Evolutionary conservation across 1,140 invertebrate species (phyloP).

Genomic region (Orchesella cincta): DNA sequence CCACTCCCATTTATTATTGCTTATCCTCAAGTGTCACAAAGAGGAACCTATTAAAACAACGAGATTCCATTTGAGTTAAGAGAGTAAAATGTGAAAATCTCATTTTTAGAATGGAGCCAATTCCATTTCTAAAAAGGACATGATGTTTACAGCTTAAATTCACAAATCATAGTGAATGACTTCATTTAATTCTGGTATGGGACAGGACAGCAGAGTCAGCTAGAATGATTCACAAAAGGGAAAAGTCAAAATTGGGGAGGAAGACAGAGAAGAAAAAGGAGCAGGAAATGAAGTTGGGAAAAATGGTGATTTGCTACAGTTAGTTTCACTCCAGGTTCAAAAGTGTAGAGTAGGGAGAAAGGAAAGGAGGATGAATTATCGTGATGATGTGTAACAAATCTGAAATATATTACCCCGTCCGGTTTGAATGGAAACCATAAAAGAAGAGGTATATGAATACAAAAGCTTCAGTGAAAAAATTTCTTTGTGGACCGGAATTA

Average conservation of each 20-base stretch:
- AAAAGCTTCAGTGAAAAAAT: too few relatives aligned
- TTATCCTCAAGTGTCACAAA: neutral
- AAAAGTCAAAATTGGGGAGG: neutral
- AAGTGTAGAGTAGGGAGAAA: too few relatives aligned
- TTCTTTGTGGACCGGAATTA: too few relatives aligned
- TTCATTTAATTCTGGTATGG: neutral
- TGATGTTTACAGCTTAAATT: neutral
- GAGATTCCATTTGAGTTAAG: neutral
- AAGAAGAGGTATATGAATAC: too few relatives aligned
- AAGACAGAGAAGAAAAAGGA: neutral
- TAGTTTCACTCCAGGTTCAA: neutral
- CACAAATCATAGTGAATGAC: conserved; percentile 18
- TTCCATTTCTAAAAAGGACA: neutral
- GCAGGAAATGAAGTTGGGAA: too few relatives aligned
- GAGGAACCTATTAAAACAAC: conserved; percentile 3
- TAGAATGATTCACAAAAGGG: neutral
- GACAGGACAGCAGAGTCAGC: neutral
- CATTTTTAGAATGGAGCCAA: neutral
- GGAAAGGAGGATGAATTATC: too few relatives aligned
- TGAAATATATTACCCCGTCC: neutral
- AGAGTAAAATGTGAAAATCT: neutral
- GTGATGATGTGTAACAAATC: conserved; percentile 5
- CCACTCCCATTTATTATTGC: conserved; percentile 3
- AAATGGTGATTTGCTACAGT: conserved; percentile 8
- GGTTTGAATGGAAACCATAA: conserved; percentile 13